A percentile compares a stretch with the other conserved stretches of the same genome.
phyloP scores from a whole-genome alignment of 2,797 vertebrate species.

The Brachymystax lenok region DNA sequence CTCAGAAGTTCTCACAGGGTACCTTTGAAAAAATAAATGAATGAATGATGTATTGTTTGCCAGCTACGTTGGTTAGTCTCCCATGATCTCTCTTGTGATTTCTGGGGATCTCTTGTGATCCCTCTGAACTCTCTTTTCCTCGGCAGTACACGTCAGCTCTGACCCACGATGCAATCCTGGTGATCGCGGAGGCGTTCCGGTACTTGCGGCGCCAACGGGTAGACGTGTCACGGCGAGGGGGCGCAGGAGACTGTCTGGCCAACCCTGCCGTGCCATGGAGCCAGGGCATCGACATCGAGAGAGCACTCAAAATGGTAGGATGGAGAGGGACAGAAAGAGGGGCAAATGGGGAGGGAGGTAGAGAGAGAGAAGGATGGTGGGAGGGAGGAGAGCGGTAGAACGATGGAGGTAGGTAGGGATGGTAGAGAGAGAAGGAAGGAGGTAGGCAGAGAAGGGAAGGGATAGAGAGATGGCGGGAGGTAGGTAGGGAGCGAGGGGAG shows the following conservation, averaged over 20 bases:
- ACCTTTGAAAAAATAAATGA: background rate
- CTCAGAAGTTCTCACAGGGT: background rate
- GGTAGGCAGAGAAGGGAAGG: too few species aligned
- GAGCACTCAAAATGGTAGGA: conserved; percentile 96
- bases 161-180: conserved; percentile 95
- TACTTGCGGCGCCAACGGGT: conserved; percentile 95
- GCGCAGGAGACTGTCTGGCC: conserved; percentile 95
- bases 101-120: background rate
- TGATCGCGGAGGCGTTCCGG: conserved; percentile 97
- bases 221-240: conserved; percentile 94
- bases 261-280: conserved; percentile 99
- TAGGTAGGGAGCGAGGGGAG: conserved; percentile 68
- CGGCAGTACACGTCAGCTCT: conserved; percentile 95
- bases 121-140: conserved; percentile 30
- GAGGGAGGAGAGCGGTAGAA: too few species aligned
- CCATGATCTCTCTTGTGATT: too few species aligned
- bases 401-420: too few species aligned
- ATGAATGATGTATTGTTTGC: background rate
- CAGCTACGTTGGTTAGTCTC: background rate
- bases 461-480: conserved; percentile 29
- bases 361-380: background rate
- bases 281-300: conserved; percentile 98
- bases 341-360: conserved; percentile 20
- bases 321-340: conserved; percentile 6
- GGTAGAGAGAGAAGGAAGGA: too few species aligned